Percentiles rank a stretch among this genome's conserved stretches.
These are phyloP conservation scores for Strigamia maritima DNA, from an alignment of 2,888 invertebrate species.

Conservation along the genomic window DNA sequence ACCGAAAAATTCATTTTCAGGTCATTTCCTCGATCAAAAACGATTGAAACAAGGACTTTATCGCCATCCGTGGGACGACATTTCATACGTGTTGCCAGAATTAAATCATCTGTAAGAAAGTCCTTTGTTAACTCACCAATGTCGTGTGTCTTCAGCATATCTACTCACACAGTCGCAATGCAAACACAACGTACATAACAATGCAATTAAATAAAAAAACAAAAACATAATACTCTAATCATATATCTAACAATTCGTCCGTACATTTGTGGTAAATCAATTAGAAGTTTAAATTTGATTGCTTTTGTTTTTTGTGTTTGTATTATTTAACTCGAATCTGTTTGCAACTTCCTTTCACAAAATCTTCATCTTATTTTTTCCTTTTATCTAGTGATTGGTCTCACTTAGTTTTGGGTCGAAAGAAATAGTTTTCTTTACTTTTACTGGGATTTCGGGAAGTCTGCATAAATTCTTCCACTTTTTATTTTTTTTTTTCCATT, in stretches of 20 bases:
- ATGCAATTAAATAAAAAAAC: slow-evolving; percentile 29
- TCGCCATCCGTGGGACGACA: slow-evolving; percentile 99
- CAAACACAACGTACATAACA: slow-evolving; percentile 23
- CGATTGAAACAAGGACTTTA: slow-evolving; percentile 97
- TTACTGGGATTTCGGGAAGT: not conserved
- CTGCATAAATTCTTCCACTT: slow-evolving; percentile 58
- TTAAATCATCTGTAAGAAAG: slow-evolving; percentile 40
- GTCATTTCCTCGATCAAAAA: slow-evolving; percentile 98
- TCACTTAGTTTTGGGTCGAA: not conserved
- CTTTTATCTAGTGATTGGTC: not conserved
- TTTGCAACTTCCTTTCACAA: not conserved
- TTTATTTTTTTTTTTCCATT: not conserved
- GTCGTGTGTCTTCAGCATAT: not conserved
- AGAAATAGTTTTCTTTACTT: not conserved
- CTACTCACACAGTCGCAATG: not conserved
- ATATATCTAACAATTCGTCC: not conserved
- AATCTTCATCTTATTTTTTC: no score
- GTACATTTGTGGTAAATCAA: no score
- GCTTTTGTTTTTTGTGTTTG: not conserved
- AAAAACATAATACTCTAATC: no score
- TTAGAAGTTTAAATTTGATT: no score
- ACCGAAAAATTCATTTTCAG: no score
- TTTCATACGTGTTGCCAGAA: slow-evolving; percentile 80
- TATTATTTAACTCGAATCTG: not conserved
- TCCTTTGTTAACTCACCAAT: not conserved